phyloP scores from a whole-genome alignment of 2,888 invertebrate species.

The Plagiodera versicolora region DNA sequence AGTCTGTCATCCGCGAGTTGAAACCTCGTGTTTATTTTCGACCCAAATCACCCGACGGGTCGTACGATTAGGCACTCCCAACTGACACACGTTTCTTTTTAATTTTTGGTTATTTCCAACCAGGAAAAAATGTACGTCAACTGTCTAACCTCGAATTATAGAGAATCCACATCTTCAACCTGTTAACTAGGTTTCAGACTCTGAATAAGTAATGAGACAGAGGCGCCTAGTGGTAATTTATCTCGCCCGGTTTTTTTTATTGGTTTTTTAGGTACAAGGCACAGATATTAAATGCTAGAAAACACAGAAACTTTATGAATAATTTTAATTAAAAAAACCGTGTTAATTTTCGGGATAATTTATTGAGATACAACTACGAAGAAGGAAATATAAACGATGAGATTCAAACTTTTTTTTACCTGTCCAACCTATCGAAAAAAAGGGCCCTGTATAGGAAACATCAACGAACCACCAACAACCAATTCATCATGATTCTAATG shows the following conservation, averaged over 20 bases:
- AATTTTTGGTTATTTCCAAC: too few species aligned
- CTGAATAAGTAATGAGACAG: slow-evolving; percentile 44
- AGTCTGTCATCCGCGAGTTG: too few species aligned
- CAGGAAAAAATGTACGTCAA: too few species aligned
- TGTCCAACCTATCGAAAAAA: background rate
- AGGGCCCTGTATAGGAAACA: background rate
- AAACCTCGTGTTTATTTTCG: too few species aligned
- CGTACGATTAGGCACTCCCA: background rate
- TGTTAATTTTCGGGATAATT: background rate
- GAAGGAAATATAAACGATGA: background rate
- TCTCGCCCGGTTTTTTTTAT: slow-evolving; percentile 39
- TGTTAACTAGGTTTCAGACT: slow-evolving; percentile 36
- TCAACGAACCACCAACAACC: background rate
- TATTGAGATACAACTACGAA: background rate
- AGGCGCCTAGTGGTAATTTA: slow-evolving; percentile 47
- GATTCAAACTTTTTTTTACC: background rate
- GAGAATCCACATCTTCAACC: slow-evolving; percentile 28
- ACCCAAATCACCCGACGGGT: too few species aligned
- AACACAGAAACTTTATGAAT: slow-evolving; percentile 34
- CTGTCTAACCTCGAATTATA: background rate
- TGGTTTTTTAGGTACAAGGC: slow-evolving; percentile 26
- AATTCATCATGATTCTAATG: too few species aligned
- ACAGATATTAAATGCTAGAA: slow-evolving; percentile 14
- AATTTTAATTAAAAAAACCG: slow-evolving; percentile 37
- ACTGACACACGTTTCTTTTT: background rate